Evolutionary conservation across 2,888 invertebrate species (phyloP).

Genomic region (Cerastoderma edule): DNA sequence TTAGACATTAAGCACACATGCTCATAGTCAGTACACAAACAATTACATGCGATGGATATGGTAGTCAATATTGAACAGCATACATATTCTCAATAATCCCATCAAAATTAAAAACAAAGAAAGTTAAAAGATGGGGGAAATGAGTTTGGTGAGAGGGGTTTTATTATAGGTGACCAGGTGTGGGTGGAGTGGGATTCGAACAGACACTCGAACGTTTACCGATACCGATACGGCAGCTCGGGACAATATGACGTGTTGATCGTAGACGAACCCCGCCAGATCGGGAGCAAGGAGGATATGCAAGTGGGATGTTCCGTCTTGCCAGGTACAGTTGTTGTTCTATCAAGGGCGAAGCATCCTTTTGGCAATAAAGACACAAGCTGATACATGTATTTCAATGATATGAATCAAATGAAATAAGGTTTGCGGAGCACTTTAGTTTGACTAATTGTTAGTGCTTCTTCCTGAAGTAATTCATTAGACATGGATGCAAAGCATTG

Average conservation of each 20-base stretch:
- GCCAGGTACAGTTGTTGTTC: too few species aligned
- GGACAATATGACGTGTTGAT: neutral
- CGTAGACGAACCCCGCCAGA: constrained; percentile 20
- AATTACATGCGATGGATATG: neutral
- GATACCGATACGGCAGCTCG: constrained; percentile 11
- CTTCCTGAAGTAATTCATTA: too few species aligned
- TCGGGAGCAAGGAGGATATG: neutral
- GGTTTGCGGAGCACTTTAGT: neutral
- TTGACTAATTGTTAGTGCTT: neutral
- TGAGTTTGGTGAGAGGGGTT: too few species aligned
- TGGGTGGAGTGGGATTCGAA: constrained; percentile 26
- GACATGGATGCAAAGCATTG: too few species aligned
- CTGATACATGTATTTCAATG: neutral
- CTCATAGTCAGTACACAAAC: too few species aligned
- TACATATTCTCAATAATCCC: too few species aligned
- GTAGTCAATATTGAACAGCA: neutral
- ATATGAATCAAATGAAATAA: neutral
- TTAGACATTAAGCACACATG: too few species aligned
- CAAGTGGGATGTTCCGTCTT: constrained; percentile 20
- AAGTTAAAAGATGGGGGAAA: too few species aligned
- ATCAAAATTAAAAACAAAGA: too few species aligned
- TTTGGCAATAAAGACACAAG: too few species aligned
- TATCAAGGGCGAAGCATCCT: too few species aligned
- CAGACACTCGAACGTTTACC: constrained; percentile 11
- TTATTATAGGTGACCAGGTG: neutral